Evolutionary conservation across 2,113 vertebrate genomes (phyloP).

Genomic region (Cercopithecus mona): DNA sequence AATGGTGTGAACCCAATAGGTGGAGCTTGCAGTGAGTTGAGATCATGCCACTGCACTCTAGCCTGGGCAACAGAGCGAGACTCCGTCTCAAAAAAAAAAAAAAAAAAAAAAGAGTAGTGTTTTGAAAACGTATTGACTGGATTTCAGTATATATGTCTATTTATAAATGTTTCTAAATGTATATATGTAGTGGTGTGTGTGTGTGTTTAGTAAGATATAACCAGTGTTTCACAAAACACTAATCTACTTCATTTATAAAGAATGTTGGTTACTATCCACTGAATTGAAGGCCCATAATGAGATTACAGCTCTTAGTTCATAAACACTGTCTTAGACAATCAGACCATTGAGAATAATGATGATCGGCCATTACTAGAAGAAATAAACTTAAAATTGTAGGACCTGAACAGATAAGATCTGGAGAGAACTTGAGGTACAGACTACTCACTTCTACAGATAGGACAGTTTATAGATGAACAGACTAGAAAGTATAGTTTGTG

Average conservation of each 20-base stretch:
- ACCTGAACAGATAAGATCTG: neutral
- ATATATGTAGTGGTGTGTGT: neutral
- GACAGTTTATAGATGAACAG: neutral
- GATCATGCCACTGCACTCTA: too few species aligned
- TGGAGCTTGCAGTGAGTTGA: too few species aligned
- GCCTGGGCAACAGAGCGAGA: too few species aligned
- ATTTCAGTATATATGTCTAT: neutral
- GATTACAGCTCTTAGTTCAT: neutral
- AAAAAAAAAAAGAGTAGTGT: neutral
- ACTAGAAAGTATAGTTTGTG: neutral
- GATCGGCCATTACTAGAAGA: neutral
- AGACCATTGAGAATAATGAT: neutral
- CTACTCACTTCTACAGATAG: neutral
- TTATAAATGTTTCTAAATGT: neutral
- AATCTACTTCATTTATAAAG: neutral
- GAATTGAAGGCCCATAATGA: neutral
- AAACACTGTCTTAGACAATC: neutral
- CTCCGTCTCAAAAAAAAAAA: too few species aligned
- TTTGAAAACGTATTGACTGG: neutral
- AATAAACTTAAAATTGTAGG: conserved; percentile 6
- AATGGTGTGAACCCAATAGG: too few species aligned
- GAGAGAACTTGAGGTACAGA: neutral
- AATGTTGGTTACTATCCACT: neutral
- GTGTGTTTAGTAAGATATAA: neutral
- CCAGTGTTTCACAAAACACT: neutral